phyloP scores from a whole-genome alignment of 1,140 invertebrate genomes.

The Colletes latitarsis region DNA sequence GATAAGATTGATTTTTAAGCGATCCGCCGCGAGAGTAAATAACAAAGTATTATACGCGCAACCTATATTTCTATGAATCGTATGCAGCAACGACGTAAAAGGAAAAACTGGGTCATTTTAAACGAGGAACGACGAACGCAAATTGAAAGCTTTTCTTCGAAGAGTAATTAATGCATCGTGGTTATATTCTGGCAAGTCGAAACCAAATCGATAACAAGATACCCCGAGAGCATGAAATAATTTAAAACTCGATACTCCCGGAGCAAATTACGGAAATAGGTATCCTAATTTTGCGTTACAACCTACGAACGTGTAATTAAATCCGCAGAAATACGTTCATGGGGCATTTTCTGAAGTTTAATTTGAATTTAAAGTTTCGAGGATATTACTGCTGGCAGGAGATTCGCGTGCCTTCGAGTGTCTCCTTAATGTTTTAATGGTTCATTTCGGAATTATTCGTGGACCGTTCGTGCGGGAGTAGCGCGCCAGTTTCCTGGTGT shows the following conservation, averaged over 20 bases:
- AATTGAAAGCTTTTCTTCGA: background rate
- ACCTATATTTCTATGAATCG: too few species aligned
- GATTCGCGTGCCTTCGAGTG: slow-evolving; percentile 15
- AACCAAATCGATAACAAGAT: background rate
- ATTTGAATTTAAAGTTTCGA: slow-evolving; percentile 40
- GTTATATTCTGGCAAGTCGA: too few species aligned
- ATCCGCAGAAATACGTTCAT: background rate
- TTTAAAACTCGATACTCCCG: background rate
- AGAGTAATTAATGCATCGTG: background rate
- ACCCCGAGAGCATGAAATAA: background rate
- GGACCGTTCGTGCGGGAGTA: slow-evolving; percentile 15
- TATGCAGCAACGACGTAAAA: background rate
- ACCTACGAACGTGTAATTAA: background rate
- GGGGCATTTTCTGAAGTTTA: slow-evolving; percentile 13
- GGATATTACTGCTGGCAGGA: slow-evolving; percentile 4
- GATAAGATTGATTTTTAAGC: too few species aligned
- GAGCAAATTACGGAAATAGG: background rate
- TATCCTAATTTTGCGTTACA: slow-evolving; percentile 8
- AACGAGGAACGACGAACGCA: slow-evolving; percentile 1
- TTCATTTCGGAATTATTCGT: slow-evolving; percentile 38
- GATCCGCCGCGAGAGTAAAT: too few species aligned
- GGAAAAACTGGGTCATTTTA: slow-evolving; percentile 7
- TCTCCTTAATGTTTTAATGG: slow-evolving; percentile 40
- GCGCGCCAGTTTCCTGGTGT: background rate
- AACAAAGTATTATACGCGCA: too few species aligned